Percentiles rank a stretch among this genome's conserved stretches.
Conservation (phyloP, 1,140 invertebrate genomes). For the Drosophila arizonae region DNA sequence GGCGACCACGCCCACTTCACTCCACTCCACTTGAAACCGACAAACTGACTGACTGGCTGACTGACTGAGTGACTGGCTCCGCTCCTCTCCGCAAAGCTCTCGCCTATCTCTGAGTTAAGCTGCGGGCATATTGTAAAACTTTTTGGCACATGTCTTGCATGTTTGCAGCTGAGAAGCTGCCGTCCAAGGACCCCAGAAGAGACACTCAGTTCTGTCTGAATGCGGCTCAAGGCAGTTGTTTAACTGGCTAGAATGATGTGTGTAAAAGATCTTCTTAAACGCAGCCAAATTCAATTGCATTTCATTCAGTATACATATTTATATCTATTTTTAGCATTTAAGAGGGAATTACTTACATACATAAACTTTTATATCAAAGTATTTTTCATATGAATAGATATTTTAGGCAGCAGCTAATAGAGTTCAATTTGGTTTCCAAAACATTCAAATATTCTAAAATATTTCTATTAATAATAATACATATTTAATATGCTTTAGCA, state of each 20-base stretch:
- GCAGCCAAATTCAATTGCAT: constrained; percentile 29
- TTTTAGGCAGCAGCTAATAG: not conserved
- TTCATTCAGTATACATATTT: not conserved
- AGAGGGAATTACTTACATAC: too few species aligned
- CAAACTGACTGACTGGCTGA: constrained; percentile 36
- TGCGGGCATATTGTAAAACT: constrained; percentile 75
- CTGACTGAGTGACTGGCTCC: constrained; percentile 7
- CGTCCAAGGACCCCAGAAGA: constrained; percentile 37
- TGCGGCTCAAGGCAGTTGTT: constrained; percentile 51
- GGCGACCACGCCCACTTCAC: constrained; percentile 30
- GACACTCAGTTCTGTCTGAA: constrained; percentile 12
- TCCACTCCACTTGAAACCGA: constrained; percentile 18
- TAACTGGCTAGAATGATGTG: constrained; percentile 58
- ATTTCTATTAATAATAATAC: not conserved
- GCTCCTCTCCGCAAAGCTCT: constrained; percentile 2
- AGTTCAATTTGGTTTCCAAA: not conserved
- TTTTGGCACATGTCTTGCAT: constrained; percentile 79
- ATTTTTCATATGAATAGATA: too few species aligned
- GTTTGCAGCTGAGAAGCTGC: constrained; percentile 48
- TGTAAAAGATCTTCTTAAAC: constrained; percentile 19
- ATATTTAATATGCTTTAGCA: constrained; percentile 67
- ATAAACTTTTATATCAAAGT: too few species aligned
- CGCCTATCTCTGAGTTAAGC: constrained; percentile 45
- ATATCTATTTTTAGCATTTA: too few species aligned
- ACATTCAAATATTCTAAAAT: not conserved